phyloP scores from a whole-genome alignment of 1,140 invertebrate species.

The Anastrepha ludens region DNA sequence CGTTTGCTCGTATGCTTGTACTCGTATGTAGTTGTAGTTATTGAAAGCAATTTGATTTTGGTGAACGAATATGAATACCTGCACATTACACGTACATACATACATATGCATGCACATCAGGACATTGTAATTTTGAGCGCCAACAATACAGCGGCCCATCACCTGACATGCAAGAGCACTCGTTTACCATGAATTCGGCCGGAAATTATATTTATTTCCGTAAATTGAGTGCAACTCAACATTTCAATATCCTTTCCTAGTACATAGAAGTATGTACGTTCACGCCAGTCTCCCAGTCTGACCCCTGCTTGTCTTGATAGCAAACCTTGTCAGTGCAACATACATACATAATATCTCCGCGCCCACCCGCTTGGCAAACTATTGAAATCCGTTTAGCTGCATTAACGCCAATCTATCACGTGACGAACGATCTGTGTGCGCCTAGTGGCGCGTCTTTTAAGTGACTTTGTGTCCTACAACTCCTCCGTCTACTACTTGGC shows the following conservation, averaged over 20 bases:
- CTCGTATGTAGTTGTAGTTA: not conserved
- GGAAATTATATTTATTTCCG: constrained; percentile 58
- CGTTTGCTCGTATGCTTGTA: no score
- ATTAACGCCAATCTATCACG: constrained; percentile 51
- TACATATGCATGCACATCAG: not conserved
- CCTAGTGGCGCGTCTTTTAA: constrained; percentile 15
- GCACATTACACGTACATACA: not conserved
- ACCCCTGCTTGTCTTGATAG: not conserved
- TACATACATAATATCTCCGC: not conserved
- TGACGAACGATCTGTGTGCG: constrained; percentile 31
- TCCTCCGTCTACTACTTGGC: not conserved
- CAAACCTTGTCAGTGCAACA: constrained; percentile 14
- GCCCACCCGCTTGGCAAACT: not conserved
- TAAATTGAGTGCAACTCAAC: constrained; percentile 51
- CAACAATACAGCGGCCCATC: not conserved
- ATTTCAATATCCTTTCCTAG: constrained; percentile 54
- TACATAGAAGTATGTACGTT: no score
- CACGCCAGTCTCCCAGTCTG: not conserved
- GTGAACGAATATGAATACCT: not conserved
- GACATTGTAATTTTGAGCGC: not conserved
- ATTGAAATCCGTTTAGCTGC: constrained; percentile 27
- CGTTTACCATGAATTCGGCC: constrained; percentile 30
- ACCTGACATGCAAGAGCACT: constrained; percentile 1
- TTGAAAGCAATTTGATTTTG: constrained; percentile 14
- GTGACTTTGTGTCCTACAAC: not conserved